Base-by-base conservation (phyloP, 2,888 invertebrate species). In the Drosophila prolongata region DNA sequence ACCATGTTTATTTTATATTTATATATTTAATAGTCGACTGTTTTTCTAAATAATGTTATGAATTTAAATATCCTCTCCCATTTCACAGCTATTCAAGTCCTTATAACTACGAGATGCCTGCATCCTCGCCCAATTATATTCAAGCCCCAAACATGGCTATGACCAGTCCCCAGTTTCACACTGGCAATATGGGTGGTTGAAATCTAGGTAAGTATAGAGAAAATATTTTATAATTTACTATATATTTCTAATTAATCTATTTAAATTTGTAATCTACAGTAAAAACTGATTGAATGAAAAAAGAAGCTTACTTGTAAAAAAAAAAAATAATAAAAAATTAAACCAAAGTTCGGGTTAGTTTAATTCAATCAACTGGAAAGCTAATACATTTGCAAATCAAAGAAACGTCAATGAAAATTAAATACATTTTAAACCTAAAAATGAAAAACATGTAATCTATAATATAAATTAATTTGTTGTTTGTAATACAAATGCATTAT, bases 71-170 rank as follows among this genome's bases (percentile, higher is more conserved):
- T 30, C 0, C 30, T 30, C 1, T 30, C 8, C 8, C 6, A 8
- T 8, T 1, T 61, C 43, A 0, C 35, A 71, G 70, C 30, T 71
- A 71, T 16, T 10, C 55, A 30, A 62, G 24, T 53, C 53, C 69
- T 30, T 71, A 62, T 56, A 10, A 19, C 27, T 56, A 8, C n/a
- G 62, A 71, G 3, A 52, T 71, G 61, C 9, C 55, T 9, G 9
- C 37, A n/a, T 11, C 30, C 10, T n/a, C 30, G 1, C 14, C 30
- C 0, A 47, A 35, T n/a, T 34, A 43, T 14, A 14, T 1, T 13
- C 52, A 49, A 1, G 13, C 19, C 3, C 1, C 30, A 13, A 34
- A 46, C 4, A 11, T 61, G 38, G 11, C 30, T 1, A 46, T 46
- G 16, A 34, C 24, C 24, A 35, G 35, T 30, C 49, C 58, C 9